These are phyloP conservation scores for Chloroceryle inda DNA, from an alignment of 2,797 vertebrate species.

Conservation along the genomic window DNA sequence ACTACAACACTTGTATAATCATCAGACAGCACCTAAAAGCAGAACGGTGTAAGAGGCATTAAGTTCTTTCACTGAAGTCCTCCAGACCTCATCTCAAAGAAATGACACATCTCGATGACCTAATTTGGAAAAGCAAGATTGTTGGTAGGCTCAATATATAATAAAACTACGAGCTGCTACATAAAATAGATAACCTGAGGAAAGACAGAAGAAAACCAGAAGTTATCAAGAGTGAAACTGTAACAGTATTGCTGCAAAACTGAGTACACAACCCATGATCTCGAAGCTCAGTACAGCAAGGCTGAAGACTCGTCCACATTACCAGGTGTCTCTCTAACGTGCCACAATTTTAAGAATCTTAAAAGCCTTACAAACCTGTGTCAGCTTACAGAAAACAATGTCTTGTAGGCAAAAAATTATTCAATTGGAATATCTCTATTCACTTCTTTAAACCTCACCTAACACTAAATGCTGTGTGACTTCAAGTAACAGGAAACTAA, in stretches of 20 bases:
- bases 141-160: background rate
- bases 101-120: background rate
- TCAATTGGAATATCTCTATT: background rate
- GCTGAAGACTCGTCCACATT: background rate
- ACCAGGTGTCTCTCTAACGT: background rate
- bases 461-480: background rate
- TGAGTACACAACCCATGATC: accelerated
- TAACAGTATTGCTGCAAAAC: background rate
- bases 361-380: background rate
- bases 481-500: background rate
- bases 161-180: background rate
- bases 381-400: background rate
- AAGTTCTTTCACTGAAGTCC: background rate
- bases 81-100: background rate
- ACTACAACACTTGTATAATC: background rate
- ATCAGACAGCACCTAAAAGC: background rate
- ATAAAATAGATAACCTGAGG: background rate
- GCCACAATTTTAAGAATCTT: background rate
- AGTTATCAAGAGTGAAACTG: background rate
- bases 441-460: background rate
- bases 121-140: background rate
- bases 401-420: background rate
- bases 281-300: background rate
- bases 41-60: background rate
- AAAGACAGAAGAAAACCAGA: background rate